Conservation (phyloP, 2,888 invertebrate species). For the Euspilapteryx auroguttella region DNA sequence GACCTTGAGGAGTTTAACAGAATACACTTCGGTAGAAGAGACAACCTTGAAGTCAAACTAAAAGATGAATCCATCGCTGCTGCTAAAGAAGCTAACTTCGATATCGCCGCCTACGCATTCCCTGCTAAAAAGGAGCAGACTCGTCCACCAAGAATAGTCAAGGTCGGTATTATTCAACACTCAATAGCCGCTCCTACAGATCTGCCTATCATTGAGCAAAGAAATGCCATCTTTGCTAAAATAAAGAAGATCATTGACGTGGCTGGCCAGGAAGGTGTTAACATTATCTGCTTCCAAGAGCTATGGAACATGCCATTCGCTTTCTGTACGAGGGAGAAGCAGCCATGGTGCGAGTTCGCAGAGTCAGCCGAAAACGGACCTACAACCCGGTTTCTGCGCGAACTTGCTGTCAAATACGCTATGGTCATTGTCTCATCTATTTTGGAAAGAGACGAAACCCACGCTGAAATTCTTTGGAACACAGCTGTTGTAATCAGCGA, state of each 20-base stretch:
- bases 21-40: constrained; percentile 40
- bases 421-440: constrained; percentile 97
- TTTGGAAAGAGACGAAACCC: constrained; percentile 85
- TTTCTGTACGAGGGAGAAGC: constrained; percentile 95
- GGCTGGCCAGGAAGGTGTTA: constrained; percentile 82
- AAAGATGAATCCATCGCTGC: constrained; percentile 52
- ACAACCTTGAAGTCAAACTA: constrained; percentile 31
- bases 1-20: constrained; percentile 50
- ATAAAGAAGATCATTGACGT: constrained; percentile 78
- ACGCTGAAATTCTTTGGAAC: constrained; percentile 92
- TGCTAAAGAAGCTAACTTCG: constrained; percentile 61
- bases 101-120: constrained; percentile 44
- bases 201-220: constrained; percentile 75
- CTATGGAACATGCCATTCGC: constrained; percentile 99
- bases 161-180: constrained; percentile 89
- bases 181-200: constrained; percentile 79
- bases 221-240: constrained; percentile 77
- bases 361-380: constrained; percentile 90
- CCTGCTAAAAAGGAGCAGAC: constrained; percentile 48
- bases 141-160: constrained; percentile 73
- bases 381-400: constrained; percentile 79
- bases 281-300: constrained; percentile 94
- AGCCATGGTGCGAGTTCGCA: constrained; percentile 97
- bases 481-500: constrained; percentile 94
- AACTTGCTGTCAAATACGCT: constrained; percentile 79